Conservation (phyloP, 2,888 invertebrate species). For the Corythucha ciliata region DNA sequence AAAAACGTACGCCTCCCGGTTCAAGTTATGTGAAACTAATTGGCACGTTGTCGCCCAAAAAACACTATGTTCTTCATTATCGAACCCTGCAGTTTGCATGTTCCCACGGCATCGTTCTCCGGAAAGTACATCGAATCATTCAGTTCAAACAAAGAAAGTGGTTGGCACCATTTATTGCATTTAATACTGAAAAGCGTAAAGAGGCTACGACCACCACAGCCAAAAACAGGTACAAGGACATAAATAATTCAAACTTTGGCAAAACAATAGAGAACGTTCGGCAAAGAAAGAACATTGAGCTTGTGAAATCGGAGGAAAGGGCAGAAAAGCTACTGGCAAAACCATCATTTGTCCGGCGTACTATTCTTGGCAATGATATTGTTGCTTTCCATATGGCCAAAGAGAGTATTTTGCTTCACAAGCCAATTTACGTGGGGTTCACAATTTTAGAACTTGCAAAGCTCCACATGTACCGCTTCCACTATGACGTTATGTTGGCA, state of each 20-base stretch:
- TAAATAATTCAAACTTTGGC: constrained; percentile 41
- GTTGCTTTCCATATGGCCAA: constrained; percentile 17
- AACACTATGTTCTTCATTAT: constrained; percentile 10
- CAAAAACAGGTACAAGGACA: constrained; percentile 41
- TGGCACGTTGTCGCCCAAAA: constrained; percentile 15
- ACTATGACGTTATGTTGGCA: constrained; percentile 13
- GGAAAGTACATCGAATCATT: constrained; percentile 38
- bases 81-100: not conserved
- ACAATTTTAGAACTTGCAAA: constrained; percentile 20
- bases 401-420: constrained; percentile 16
- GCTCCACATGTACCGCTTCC: constrained; percentile 13
- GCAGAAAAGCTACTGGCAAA: constrained; percentile 9
- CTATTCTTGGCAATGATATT: constrained; percentile 16
- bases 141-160: constrained; percentile 37
- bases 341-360: constrained; percentile 19
- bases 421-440: constrained; percentile 22
- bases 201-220: constrained; percentile 39
- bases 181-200: constrained; percentile 28
- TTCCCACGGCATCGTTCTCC: constrained; percentile 34
- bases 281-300: constrained; percentile 15
- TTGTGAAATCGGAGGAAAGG: constrained; percentile 9
- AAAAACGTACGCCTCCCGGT: constrained; percentile 14
- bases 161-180: constrained; percentile 36
- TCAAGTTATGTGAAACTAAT: constrained; percentile 21
- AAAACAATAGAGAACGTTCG: constrained; percentile 39